Evolutionary conservation across 1,140 invertebrate species (phyloP), one percentile per base, ranked within the genome.

Genomic region (Drosophila auraria): DNA sequence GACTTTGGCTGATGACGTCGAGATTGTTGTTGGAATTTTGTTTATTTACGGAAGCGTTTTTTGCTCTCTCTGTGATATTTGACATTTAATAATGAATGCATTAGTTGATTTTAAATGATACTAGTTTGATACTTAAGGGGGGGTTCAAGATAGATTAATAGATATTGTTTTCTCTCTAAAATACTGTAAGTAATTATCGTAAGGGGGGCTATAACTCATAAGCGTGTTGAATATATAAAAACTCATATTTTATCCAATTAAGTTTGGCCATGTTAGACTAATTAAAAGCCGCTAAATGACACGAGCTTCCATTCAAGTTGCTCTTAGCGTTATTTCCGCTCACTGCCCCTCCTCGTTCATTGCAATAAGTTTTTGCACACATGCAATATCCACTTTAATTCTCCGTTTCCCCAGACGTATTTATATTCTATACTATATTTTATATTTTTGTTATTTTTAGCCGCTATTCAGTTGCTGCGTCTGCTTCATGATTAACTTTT

Each of bases 31-130:
- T 72, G 38, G 27, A 33, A 54, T 42, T 65, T 75, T 81, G 53
- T 80, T 73, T 80, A 80, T 80, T 80, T 80, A 80, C 84, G 84
- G 84, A 89, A 87, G 80, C 65, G 50, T 47, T 71, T 47, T 27
- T 58, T 61, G 40, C 38, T 17, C n/a, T 68, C 63, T 68, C 63
- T 56, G 45, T 51, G 75, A 66, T 74, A 80, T 80, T 80, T 80
- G 78, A 80, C 76, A 80, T 80, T 80, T 80, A 64, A 79, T 72
- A 79, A 78, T 78, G 76, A 61, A 68, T 69, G 75, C 75, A 77
- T 54, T 78, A 54, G 64, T 61, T 61, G 57, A 36, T 23, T 70
- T 78, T 61, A 58, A 66, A 72, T 73, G 70, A 72, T 53, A 73
- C 45, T 44, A 40, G 53, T 58, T 59, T 20, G n/a, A 15, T 14